Evolutionary conservation across 2,113 vertebrate species (phyloP).

Genomic region (Crypturellus undulatus): DNA sequence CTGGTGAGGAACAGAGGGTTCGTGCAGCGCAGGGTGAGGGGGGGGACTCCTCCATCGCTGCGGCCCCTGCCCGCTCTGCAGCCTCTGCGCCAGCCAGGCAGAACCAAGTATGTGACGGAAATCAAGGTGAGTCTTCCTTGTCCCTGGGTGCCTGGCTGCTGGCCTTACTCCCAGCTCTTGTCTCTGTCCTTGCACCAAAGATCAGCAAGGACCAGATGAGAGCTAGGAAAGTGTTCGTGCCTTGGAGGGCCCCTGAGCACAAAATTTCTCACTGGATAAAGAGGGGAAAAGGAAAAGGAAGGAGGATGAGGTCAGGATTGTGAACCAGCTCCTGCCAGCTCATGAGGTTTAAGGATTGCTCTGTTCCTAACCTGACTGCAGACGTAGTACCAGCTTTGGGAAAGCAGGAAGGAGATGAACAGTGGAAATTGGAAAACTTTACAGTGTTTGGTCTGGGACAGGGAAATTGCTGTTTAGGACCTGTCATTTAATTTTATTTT

Average conservation of each 20-base stretch:
- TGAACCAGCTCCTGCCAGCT: not conserved
- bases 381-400: rapidly evolving
- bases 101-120: rapidly evolving
- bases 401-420: not conserved
- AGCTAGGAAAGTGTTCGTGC: not conserved
- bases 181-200: not conserved
- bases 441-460: not conserved
- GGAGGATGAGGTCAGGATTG: not conserved
- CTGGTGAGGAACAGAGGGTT: not conserved
- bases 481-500: not conserved
- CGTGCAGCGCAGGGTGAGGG: not conserved
- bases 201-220: not conserved
- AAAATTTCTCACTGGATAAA: not conserved
- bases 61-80: not conserved
- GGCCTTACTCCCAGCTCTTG: not conserved
- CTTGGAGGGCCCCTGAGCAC: not conserved
- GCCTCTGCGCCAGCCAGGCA: not conserved
- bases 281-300: not conserved
- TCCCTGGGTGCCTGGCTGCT: rapidly evolving
- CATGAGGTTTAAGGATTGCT: too few species aligned
- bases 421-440: not conserved
- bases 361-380: not conserved
- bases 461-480: not conserved
- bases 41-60: not conserved
- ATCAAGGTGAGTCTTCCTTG: not conserved